Conservation (phyloP, 2,797 vertebrate species). For the Dipus sagitta region DNA sequence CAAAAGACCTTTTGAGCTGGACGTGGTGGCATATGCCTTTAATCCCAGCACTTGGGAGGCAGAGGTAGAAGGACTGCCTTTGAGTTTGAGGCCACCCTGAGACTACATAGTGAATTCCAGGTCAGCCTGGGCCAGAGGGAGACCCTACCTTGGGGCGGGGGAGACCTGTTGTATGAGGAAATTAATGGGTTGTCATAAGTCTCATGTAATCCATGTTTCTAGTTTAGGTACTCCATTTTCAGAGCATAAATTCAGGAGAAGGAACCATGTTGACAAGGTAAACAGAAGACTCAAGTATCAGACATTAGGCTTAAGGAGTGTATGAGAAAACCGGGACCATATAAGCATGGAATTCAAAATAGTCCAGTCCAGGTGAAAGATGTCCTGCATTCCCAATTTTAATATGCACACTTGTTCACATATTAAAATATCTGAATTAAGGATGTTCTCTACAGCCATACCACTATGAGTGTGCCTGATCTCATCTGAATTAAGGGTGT, state of each 20-base stretch:
- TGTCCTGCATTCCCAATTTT: background rate
- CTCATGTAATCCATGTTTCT: background rate
- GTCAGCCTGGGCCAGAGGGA: too few species aligned
- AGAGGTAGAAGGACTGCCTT: too few species aligned
- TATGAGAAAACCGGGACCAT: background rate
- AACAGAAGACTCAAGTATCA: too few species aligned
- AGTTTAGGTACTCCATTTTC: background rate
- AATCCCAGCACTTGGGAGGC: too few species aligned
- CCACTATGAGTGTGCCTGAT: too few species aligned
- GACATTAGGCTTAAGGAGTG: too few species aligned
- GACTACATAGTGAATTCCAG: too few species aligned
- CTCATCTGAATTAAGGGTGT: background rate
- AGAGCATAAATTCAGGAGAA: background rate
- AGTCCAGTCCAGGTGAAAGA: background rate
- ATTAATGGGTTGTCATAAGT: background rate
- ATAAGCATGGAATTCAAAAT: background rate
- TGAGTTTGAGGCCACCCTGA: too few species aligned
- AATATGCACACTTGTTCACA: background rate
- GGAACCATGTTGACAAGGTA: background rate
- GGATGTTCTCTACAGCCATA: too few species aligned
- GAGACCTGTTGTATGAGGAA: background rate
- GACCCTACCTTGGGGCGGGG: too few species aligned
- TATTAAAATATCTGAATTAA: conserved; percentile 7
- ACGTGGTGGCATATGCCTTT: too few species aligned
- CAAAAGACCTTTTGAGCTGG: too few species aligned